A percentile compares a stretch with the other conserved stretches of the same genome.
These are phyloP conservation scores for Lates calcarifer DNA, from an alignment of 2,113 vertebrate species.

Conservation along the genomic window DNA sequence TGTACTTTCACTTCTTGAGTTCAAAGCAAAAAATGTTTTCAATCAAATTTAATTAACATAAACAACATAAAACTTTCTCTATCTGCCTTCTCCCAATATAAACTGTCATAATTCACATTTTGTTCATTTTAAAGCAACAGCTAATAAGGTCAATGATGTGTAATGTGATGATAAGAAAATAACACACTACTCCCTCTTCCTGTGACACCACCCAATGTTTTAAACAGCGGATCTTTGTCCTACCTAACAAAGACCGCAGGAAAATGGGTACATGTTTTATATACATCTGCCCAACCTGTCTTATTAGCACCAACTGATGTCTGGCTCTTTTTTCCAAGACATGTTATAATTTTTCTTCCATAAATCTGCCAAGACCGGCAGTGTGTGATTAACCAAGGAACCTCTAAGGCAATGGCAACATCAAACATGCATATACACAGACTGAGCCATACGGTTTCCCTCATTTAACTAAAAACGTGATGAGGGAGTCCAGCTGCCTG, in stretches of 20 bases:
- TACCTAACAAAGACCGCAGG: slow-evolving; percentile 28
- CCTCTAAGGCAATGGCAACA: slow-evolving; percentile 80
- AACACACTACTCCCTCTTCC: slow-evolving; percentile 26
- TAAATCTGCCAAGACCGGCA: slow-evolving; percentile 81
- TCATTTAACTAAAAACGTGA: slow-evolving; percentile 72
- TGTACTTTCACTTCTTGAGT: not conserved
- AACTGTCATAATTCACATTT: slow-evolving; percentile 9
- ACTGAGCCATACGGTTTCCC: slow-evolving; percentile 69
- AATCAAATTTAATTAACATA: not conserved
- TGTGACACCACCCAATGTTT: slow-evolving; percentile 38
- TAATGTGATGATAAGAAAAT: slow-evolving; percentile 51
- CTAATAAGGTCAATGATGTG: slow-evolving; percentile 40
- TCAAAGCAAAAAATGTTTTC: slow-evolving; percentile 11
- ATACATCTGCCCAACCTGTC: slow-evolving; percentile 62
- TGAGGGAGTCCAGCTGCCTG: slow-evolving; percentile 72
- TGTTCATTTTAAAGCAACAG: not conserved
- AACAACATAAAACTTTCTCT: not conserved
- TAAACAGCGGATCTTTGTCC: slow-evolving; percentile 32
- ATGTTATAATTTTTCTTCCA: slow-evolving; percentile 79
- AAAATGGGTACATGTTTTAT: slow-evolving; percentile 52
- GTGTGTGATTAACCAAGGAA: slow-evolving; percentile 77
- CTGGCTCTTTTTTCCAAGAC: slow-evolving; percentile 65
- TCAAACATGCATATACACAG: slow-evolving; percentile 77
- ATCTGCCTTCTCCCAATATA: slow-evolving; percentile 1
- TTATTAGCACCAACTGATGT: slow-evolving; percentile 68